Evolutionary conservation across 2,797 vertebrate genomes (phyloP).

Genomic region (Gymnothorax javanicus): DNA sequence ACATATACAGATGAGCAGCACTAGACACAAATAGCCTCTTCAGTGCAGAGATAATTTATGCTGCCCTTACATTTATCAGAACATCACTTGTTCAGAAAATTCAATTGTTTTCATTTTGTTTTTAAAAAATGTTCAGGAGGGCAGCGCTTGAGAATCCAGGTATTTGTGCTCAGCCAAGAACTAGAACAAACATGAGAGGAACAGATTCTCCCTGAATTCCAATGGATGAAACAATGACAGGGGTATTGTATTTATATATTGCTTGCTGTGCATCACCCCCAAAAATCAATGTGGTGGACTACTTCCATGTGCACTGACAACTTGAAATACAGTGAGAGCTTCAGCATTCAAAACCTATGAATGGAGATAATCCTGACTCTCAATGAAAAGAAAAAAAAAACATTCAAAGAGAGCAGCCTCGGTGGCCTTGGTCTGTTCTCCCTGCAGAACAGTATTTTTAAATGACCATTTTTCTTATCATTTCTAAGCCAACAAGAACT

Average conservation of each 20-base stretch:
- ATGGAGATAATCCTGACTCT: not conserved
- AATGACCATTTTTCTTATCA: not conserved
- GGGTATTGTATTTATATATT: not conserved
- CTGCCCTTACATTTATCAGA: not conserved
- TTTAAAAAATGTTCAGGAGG: not conserved
- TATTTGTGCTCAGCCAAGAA: not conserved
- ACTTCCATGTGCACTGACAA: not conserved
- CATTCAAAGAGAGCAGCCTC: not conserved
- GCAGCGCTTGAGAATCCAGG: not conserved
- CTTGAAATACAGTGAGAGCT: not conserved
- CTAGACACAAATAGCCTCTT: not conserved
- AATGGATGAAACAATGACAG: conserved; percentile 8
- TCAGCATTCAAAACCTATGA: not conserved
- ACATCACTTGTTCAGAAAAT: not conserved
- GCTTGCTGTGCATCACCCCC: not conserved
- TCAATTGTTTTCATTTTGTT: not conserved
- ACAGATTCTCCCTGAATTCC: not conserved
- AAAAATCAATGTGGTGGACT: not conserved
- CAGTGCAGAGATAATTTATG: not conserved
- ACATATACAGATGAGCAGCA: not conserved
- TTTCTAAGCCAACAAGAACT: not conserved
- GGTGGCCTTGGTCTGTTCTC: not conserved
- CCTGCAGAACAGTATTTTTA: not conserved
- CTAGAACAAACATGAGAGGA: conserved; percentile 9
- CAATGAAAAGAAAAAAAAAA: not conserved